Base-by-base conservation (phyloP, 2,888 invertebrate genomes). In the Perizoma affinitatum region DNA sequence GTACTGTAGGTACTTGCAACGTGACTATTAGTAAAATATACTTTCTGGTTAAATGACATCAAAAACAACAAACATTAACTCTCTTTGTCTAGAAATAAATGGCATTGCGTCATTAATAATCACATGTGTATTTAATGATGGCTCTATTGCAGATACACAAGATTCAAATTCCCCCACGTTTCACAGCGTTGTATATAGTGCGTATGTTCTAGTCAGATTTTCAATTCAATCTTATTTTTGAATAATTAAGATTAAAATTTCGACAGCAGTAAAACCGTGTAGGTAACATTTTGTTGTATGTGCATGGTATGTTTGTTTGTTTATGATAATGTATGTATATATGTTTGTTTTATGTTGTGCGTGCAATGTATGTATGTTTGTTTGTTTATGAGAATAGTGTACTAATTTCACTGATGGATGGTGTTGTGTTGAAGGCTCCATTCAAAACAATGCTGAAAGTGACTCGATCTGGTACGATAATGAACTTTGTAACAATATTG, bases 391-490 rank as follows among this genome's bases (percentile, higher is more conserved):
- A 55, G 38, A 5, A 10, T 48, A n/a, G n/a, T 49, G 62, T 44
- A 43, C 55, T 63, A 58, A 55, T 63, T 50, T 45, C 10, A 36
- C 52, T 58, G 58, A 59, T 58, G 55, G 58, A 63, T 63, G 54
- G 45, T 55, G 52, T 42, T 58, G 50, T 53, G 52, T 22, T 22
- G 22, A 22, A 54, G 22, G 50, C 41, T 10, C 35, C 54, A 36
- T 46, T 33, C 53, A 56, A 58, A 56, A 63, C 63, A 63, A 63
- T 53, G 45, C 38, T n/a, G 35, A 46, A 52, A 45, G 58, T 48
- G 63, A 45, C 41, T 43, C 44, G 22, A 5, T 54, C 52, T 35
- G 48, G 51, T 43, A 54, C 45, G 54, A 41, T 44, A 46, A 55
- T 55, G 40, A 49, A 35, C 11, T 36, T 33, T 40, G 11, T 46